Percentiles rank a stretch among this genome's conserved stretches.
Conservation (phyloP, 1,140 invertebrate species). For the Drosophila lini region DNA sequence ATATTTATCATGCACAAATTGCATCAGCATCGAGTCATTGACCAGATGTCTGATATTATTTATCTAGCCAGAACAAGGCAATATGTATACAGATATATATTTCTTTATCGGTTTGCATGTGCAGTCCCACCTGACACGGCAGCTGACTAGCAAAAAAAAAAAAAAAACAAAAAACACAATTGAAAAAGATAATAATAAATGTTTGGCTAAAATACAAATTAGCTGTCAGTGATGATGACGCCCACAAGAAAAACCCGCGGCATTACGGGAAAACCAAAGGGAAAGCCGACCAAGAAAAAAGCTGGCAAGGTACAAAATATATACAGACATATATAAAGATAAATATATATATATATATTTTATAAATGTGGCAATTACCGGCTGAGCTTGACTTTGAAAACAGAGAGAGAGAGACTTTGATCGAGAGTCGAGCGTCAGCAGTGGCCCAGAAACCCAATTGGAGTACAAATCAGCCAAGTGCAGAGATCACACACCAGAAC, state of each 20-base stretch:
- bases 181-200: neutral
- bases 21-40: conserved; percentile 29
- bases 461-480: conserved; percentile 41
- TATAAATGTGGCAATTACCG: conserved; percentile 10
- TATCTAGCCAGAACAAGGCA: conserved; percentile 6
- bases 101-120: conserved; percentile 30
- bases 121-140: conserved; percentile 7
- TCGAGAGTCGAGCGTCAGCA: conserved; percentile 41
- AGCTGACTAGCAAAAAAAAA: conserved; percentile 2
- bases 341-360: neutral
- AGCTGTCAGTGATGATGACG: neutral
- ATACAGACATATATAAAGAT: neutral
- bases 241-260: conserved; percentile 10
- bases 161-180: neutral
- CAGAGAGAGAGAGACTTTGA: conserved; percentile 8
- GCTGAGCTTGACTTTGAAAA: conserved; percentile 47
- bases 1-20: conserved; percentile 20
- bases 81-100: conserved; percentile 6
- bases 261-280: neutral
- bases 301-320: neutral
- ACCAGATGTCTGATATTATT: conserved; percentile 26
- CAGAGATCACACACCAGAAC: conserved; percentile 25
- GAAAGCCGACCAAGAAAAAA: conserved; percentile 19
- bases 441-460: conserved; percentile 59
- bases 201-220: conserved; percentile 19